Evolutionary conservation across 1,140 invertebrate species (phyloP), one percentile per base, ranked within the genome.

Genomic region (Delia radicum): DNA sequence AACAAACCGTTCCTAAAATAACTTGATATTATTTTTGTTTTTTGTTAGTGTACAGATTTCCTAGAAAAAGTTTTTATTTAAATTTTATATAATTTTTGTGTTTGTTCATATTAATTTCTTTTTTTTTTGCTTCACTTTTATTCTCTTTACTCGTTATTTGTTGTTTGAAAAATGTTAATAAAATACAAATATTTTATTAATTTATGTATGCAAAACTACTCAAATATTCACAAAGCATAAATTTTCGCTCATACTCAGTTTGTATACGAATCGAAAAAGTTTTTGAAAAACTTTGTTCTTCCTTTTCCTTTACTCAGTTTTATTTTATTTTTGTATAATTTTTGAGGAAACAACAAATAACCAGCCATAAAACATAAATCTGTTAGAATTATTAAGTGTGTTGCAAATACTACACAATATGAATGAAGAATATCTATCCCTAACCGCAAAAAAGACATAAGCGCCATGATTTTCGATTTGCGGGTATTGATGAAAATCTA

Each of bases 171-270:
- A 69, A 69, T 33, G 65, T 24, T 69, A 69, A 69, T 69, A 69
- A 69, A 69, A 69, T 21, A 69, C 65, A 69, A 69, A 69, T 69
- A 69, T 69, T 69, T 69, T 69, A 69, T 69, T 69, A 69, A 69
- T 69, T 69, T 69, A 69, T 69, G 65, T 21, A 69, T 69, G 65
- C 65, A 69, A 69, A 69, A 69, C 65, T 69, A 69, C 65, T 69
- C 29, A 69, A 69, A 69, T 37, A 69, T 69, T 69, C 65, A 69
- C 31, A 69, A 69, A 69, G 65, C 65, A 69, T 69, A 69, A 69
- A 37, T 69, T 33, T 63, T 69, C 29, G 18, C 28, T 18, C 65
- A 69, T 21, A 15, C 63, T 2, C 63, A 0, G 7, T 31, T 26
- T 55, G n/a, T 10, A 55, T n/a, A 21, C 21, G 65, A 69, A 37